These are phyloP conservation scores for Polyommatus iphigenia DNA, from an alignment of 2,888 invertebrate genomes.

Conservation along the genomic window DNA sequence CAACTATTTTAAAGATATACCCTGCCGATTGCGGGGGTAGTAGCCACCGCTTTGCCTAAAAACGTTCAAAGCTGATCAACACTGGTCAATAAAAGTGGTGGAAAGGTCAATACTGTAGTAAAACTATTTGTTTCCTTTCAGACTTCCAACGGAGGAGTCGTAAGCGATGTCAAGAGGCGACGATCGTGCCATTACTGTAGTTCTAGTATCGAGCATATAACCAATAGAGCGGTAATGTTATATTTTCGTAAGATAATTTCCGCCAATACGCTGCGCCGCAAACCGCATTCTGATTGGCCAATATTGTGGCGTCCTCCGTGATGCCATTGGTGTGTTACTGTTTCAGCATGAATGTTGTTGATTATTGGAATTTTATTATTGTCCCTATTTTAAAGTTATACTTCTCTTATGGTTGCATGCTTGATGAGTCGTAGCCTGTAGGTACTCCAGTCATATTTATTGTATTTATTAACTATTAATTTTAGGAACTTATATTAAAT, in stretches of 20 bases:
- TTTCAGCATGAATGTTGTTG: background rate
- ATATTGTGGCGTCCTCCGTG: too few relatives aligned
- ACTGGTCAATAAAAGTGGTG: too few relatives aligned
- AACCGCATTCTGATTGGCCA: too few relatives aligned
- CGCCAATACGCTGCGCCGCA: background rate
- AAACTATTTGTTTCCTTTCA: constrained; percentile 4
- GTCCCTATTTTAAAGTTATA: background rate
- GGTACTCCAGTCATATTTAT: constrained; percentile 36
- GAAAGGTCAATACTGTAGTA: background rate
- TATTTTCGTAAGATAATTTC: background rate
- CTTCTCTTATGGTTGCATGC: background rate
- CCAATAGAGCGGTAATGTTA: background rate
- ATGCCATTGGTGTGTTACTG: too few relatives aligned
- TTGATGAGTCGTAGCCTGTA: constrained; percentile 31
- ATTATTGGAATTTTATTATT: background rate
- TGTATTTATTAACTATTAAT: constrained; percentile 35
- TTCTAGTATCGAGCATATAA: background rate
- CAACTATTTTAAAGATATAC: too few relatives aligned
- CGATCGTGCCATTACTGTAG: constrained; percentile 38
- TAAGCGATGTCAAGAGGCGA: constrained; percentile 33
- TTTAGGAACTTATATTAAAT: constrained; percentile 27
- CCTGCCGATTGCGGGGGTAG: too few relatives aligned
- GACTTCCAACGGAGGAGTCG: constrained; percentile 27
- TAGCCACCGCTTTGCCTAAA: too few relatives aligned
- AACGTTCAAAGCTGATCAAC: too few relatives aligned